These are phyloP conservation scores for Brachyopa scutellaris DNA, from an alignment of 2,888 invertebrate genomes.

Conservation along the genomic window DNA sequence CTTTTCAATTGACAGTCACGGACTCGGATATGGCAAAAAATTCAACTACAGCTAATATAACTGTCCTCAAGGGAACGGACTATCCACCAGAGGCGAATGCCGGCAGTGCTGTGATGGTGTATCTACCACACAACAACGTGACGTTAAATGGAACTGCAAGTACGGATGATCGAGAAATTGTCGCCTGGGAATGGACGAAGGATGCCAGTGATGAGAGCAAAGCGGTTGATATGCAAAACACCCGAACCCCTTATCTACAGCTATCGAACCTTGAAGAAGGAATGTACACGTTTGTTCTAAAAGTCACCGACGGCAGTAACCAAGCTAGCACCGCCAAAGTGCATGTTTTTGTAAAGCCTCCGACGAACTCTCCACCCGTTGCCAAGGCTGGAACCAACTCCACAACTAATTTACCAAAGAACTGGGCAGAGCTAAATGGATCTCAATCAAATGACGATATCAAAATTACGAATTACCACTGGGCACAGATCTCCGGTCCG, in stretches of 20 bases:
- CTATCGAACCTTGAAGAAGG: constrained; percentile 96
- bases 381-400: constrained; percentile 86
- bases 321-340: constrained; percentile 94
- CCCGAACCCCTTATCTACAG: constrained; percentile 93
- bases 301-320: constrained; percentile 95
- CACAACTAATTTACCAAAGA: constrained; percentile 92
- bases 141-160: constrained; percentile 95
- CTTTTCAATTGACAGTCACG: constrained; percentile 94
- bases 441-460: constrained; percentile 91
- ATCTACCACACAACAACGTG: constrained; percentile 93
- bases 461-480: constrained; percentile 90
- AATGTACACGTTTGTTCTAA: constrained; percentile 95
- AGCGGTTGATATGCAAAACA: constrained; percentile 98
- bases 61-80: constrained; percentile 94
- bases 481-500: constrained; percentile 90
- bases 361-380: constrained; percentile 91
- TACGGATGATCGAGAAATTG: constrained; percentile 96
- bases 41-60: constrained; percentile 93
- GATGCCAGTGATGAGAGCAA: constrained; percentile 92
- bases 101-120: constrained; percentile 92
- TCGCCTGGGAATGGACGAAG: constrained; percentile 98
- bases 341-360: constrained; percentile 95
- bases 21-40: constrained; percentile 94
- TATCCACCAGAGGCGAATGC: constrained; percentile 98
- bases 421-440: constrained; percentile 91